A percentile compares a stretch with the other conserved stretches of the same genome.
These are phyloP conservation scores for Trachelus troglodyta DNA, from an alignment of 2,888 invertebrate species.

Conservation along the genomic window DNA sequence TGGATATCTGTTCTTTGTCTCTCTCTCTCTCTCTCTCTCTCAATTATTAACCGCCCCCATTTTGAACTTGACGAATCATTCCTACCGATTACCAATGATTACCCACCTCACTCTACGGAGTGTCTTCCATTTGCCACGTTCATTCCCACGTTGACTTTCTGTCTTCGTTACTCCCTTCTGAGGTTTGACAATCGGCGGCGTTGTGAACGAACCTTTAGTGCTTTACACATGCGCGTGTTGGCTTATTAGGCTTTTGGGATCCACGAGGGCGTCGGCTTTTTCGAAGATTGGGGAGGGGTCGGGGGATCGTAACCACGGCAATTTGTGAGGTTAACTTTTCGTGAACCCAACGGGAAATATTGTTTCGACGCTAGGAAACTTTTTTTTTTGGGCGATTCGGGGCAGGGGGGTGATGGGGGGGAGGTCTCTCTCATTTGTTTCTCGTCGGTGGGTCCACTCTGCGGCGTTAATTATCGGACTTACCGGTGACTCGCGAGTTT, in stretches of 20 bases:
- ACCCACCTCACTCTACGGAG: background rate
- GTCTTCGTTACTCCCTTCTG: background rate
- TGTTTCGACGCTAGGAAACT: background rate
- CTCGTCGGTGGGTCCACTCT: background rate
- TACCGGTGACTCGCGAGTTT: slow-evolving; percentile 10
- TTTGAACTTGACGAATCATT: background rate
- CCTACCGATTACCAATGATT: background rate
- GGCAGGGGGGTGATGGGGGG: too few relatives aligned
- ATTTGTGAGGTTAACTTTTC: background rate
- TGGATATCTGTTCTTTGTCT: background rate
- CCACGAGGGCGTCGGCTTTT: background rate
- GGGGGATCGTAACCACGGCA: background rate
- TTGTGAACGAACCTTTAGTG: background rate
- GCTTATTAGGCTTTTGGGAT: background rate
- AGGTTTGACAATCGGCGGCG: background rate
- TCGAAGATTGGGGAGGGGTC: background rate
- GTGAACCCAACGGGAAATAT: background rate
- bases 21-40: background rate
- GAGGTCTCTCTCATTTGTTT: background rate
- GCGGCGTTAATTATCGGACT: background rate
- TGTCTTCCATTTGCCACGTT: background rate
- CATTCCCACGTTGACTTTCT: background rate
- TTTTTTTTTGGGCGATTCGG: background rate
- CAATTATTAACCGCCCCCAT: background rate
- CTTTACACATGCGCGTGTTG: background rate